These are phyloP conservation scores for Lagodon rhomboides DNA, from an alignment of 2,797 vertebrate genomes.

Conservation along the genomic window DNA sequence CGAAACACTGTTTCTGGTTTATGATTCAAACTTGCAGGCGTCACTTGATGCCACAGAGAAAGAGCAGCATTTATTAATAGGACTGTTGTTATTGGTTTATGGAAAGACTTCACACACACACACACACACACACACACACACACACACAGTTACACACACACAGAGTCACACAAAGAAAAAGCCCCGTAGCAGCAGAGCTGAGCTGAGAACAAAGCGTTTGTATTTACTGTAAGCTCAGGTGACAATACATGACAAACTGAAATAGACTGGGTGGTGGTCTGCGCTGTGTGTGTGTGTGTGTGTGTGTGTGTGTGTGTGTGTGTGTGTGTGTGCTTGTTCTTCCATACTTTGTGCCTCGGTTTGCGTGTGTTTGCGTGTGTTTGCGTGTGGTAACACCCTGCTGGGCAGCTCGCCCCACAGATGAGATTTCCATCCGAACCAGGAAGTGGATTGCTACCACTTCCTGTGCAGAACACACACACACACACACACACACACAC, in stretches of 20 bases:
- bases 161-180: conserved; percentile 40
- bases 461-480: conserved; percentile 89
- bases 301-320: conserved; percentile 26
- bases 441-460: conserved; percentile 94
- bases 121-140: conserved; percentile 45
- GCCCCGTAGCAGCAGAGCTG: conserved; percentile 48
- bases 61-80: conserved; percentile 58
- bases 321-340: conserved; percentile 41
- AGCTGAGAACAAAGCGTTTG: conserved; percentile 76
- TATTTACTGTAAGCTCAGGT: conserved; percentile 76
- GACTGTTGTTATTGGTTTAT: conserved; percentile 54
- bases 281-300: conserved; percentile 47
- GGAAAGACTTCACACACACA: conserved; percentile 34
- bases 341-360: conserved; percentile 52
- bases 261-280: conserved; percentile 83
- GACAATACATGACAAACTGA: conserved; percentile 82
- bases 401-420: conserved; percentile 85
- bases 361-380: conserved; percentile 50
- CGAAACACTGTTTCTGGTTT: neutral
- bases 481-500: conserved; percentile 14
- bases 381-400: conserved; percentile 69
- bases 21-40: conserved; percentile 9
- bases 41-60: conserved; percentile 42
- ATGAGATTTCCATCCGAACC: conserved; percentile 90
- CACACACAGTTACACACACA: conserved; percentile 62